A percentile compares a stretch with the other conserved stretches of the same genome.
phyloP scores from a whole-genome alignment of 2,797 vertebrate species.

The Columba guinea region DNA sequence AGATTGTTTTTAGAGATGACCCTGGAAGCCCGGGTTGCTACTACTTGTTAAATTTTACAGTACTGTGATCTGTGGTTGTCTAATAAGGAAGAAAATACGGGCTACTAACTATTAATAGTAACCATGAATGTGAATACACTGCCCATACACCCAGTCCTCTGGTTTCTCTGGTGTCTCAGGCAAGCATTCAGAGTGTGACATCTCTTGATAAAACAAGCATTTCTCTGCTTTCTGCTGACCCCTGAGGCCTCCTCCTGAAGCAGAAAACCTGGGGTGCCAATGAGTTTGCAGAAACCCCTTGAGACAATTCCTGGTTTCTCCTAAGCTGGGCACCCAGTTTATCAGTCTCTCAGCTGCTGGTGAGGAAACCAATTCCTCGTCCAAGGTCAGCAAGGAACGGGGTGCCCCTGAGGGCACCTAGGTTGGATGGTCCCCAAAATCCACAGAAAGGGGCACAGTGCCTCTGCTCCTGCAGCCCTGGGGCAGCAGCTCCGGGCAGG shows the following conservation, averaged over 20 bases:
- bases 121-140: not conserved
- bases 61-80: not conserved
- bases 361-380: not conserved
- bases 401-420: not conserved
- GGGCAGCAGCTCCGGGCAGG: not conserved
- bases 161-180: not conserved
- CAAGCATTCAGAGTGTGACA: not conserved
- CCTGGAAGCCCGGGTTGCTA: not conserved
- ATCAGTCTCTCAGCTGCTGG: not conserved
- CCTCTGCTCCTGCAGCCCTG: not conserved
- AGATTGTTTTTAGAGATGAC: not conserved
- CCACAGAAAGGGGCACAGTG: not conserved
- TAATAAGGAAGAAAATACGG: not conserved
- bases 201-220: rapidly evolving
- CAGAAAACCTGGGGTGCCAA: not conserved
- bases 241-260: not conserved
- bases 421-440: not conserved
- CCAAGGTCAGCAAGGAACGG: not conserved
- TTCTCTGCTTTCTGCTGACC: not conserved
- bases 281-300: not conserved
- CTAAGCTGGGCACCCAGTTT: not conserved
- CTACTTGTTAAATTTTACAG: not conserved
- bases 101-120: not conserved
- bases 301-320: not conserved
- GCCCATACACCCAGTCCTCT: not conserved